These are phyloP conservation scores for Rhagium mordax DNA, from an alignment of 2,888 invertebrate genomes.

Conservation along the genomic window DNA sequence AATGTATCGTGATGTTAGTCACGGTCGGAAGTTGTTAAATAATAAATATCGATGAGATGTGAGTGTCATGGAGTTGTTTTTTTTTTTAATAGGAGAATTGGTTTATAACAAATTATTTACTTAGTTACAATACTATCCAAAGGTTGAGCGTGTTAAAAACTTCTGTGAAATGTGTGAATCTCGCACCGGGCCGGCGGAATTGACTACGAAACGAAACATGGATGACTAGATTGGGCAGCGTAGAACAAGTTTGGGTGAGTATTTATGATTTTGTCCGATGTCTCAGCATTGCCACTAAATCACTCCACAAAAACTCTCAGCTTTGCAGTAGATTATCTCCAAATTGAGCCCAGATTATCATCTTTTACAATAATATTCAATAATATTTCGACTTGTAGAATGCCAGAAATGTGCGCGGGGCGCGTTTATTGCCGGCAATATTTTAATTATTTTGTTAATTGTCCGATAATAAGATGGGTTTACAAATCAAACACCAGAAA, in stretches of 20 bases:
- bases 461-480: not conserved
- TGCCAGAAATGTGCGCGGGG: slow-evolving; percentile 32
- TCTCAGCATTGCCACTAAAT: slow-evolving; percentile 54
- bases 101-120: too few species aligned
- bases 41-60: too few species aligned
- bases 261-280: slow-evolving; percentile 61
- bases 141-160: too few species aligned
- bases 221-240: slow-evolving; percentile 58
- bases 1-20: too few species aligned
- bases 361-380: slow-evolving; percentile 47
- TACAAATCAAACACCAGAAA: not conserved
- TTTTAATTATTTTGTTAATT: slow-evolving; percentile 15
- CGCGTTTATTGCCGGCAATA: slow-evolving; percentile 1
- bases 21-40: too few species aligned
- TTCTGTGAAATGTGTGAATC: too few species aligned
- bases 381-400: slow-evolving; percentile 45
- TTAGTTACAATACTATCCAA: too few species aligned
- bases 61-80: too few species aligned
- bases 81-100: too few species aligned
- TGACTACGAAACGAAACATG: slow-evolving; percentile 51
- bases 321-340: slow-evolving; percentile 52
- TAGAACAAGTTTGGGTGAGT: slow-evolving; percentile 61
- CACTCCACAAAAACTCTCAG: slow-evolving; percentile 51
- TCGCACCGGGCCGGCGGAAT: too few species aligned
- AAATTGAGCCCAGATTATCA: slow-evolving; percentile 52